Evolutionary conservation across 2,888 invertebrate species (phyloP).

Genomic region (Aquatica leii): DNA sequence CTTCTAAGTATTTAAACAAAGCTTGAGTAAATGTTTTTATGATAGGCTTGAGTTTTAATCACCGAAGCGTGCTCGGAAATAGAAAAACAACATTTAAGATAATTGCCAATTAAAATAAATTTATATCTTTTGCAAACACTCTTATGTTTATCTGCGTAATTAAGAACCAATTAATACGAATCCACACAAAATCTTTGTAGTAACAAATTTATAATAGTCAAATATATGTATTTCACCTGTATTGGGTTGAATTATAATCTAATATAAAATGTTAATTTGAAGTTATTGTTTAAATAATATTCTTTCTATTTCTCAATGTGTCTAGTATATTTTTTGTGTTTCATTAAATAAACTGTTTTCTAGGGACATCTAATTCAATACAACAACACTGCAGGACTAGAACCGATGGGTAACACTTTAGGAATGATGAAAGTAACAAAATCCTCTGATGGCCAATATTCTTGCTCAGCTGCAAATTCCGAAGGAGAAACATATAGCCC

Average conservation of each 20-base stretch:
- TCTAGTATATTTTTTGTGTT: too few species aligned
- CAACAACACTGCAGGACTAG: constrained; percentile 72
- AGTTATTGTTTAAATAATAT: constrained; percentile 2
- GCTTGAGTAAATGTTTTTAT: constrained; percentile 9
- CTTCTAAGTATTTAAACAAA: constrained; percentile 3
- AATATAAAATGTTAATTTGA: too few species aligned
- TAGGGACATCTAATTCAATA: constrained; percentile 73
- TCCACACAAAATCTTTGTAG: background rate
- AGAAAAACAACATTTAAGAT: constrained; percentile 12
- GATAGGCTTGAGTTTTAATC: constrained; percentile 9
- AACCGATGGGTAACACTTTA: constrained; percentile 73
- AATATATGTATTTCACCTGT: too few species aligned
- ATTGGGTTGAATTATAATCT: too few species aligned
- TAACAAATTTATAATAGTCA: background rate
- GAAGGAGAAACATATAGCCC: constrained; percentile 84
- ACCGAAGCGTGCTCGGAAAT: constrained; percentile 5
- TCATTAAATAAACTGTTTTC: too few species aligned
- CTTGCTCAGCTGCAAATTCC: constrained; percentile 81
- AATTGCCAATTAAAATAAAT: constrained; percentile 13
- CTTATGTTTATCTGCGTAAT: constrained; percentile 7
- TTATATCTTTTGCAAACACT: constrained; percentile 3
- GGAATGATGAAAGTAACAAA: constrained; percentile 73
- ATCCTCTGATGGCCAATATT: constrained; percentile 79
- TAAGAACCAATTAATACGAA: constrained; percentile 6
- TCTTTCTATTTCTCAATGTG: background rate